These are phyloP conservation scores for Orthosia gracilis DNA, from an alignment of 2,888 invertebrate species.

Conservation along the genomic window DNA sequence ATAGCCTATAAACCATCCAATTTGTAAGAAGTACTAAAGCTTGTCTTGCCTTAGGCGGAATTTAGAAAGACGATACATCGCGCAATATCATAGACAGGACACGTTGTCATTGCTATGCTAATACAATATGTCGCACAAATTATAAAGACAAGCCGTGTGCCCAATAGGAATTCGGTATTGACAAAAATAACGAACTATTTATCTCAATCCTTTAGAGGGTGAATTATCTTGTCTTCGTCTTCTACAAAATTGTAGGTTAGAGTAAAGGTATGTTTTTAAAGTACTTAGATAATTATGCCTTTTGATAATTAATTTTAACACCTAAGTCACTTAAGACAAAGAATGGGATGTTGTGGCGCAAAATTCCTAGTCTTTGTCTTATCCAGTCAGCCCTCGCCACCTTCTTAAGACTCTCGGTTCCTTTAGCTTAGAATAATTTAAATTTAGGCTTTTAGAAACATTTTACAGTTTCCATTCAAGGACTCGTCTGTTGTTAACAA, in stretches of 20 bases:
- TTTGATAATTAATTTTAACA: no score
- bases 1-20: slow-evolving; percentile 38
- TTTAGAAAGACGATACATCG: neutral
- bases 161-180: neutral
- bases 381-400: neutral
- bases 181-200: neutral
- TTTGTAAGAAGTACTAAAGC: slow-evolving; percentile 35
- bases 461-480: neutral
- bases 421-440: neutral
- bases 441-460: no score
- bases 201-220: neutral
- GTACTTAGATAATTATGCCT: no score
- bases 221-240: no score
- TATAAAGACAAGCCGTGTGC: neutral
- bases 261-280: no score
- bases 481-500: neutral
- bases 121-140: neutral
- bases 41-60: slow-evolving; percentile 27
- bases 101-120: neutral
- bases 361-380: no score
- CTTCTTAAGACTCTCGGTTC: neutral
- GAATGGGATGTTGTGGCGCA: no score
- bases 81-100: neutral
- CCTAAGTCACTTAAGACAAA: no score
- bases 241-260: no score